phyloP scores from a whole-genome alignment of 2,113 vertebrate species.

The human (Homo sapiens) region DNA sequence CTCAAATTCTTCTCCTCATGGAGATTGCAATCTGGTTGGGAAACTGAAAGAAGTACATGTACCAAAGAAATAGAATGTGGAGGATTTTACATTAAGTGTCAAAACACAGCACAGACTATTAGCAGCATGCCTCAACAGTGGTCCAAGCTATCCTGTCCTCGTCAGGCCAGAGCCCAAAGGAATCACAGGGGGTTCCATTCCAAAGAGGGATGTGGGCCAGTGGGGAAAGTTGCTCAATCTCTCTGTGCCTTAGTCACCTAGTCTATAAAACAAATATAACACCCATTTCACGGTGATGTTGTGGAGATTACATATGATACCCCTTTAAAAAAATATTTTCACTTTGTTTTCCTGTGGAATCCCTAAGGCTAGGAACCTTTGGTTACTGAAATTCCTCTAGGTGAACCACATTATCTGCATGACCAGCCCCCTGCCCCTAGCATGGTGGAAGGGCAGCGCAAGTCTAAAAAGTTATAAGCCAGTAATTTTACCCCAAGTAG shows the following conservation, averaged over 20 bases:
- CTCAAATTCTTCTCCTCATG: background rate
- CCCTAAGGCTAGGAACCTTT: background rate
- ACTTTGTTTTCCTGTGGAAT: background rate
- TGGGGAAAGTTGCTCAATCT: background rate
- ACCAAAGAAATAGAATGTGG: background rate
- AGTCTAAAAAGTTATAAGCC: slow-evolving; percentile 57
- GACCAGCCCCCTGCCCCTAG: accelerated
- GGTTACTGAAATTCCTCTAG: background rate
- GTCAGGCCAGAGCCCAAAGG: background rate
- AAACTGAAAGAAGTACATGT: background rate
- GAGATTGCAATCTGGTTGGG: background rate
- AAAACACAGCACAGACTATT: background rate
- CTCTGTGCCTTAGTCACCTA: background rate
- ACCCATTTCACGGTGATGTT: background rate
- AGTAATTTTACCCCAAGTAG: slow-evolving; percentile 56
- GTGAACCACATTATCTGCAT: background rate
- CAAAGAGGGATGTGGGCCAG: background rate
- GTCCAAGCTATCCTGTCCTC: background rate
- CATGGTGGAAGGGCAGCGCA: background rate
- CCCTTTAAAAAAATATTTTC: background rate
- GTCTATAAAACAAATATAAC: background rate
- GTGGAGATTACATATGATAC: background rate
- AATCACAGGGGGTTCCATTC: too few species aligned
- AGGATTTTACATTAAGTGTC: background rate
- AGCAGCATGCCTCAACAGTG: accelerated